These are phyloP conservation scores for Mythimna ferrago DNA, from an alignment of 2,888 invertebrate species.

Conservation along the genomic window DNA sequence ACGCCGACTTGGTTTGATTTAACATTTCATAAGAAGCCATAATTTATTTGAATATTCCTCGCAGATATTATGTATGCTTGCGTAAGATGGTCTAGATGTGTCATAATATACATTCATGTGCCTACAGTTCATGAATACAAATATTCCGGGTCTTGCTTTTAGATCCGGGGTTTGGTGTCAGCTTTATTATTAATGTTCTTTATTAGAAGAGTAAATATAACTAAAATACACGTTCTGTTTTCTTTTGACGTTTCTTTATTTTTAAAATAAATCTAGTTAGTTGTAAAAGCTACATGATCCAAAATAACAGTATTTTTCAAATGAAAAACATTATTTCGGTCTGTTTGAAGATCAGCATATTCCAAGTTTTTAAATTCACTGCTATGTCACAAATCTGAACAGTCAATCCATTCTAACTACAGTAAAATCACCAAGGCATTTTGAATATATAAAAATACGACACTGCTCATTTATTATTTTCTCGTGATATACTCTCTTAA, in stretches of 20 bases:
- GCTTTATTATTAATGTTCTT: slow-evolving; percentile 49
- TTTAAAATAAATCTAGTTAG: not conserved
- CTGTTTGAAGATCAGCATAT: too few species aligned
- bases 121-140: slow-evolving; percentile 71
- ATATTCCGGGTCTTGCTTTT: slow-evolving; percentile 61
- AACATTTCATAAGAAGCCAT: slow-evolving; percentile 49
- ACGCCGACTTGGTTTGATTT: slow-evolving; percentile 44
- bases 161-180: slow-evolving; percentile 32
- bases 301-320: too few species aligned
- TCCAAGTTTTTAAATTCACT: not conserved
- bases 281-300: not conserved
- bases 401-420: not conserved
- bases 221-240: not conserved
- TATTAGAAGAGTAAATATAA: slow-evolving; percentile 3
- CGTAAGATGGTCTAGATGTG: slow-evolving; percentile 51
- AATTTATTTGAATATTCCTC: slow-evolving; percentile 57
- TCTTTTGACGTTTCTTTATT: not conserved
- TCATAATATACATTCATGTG: slow-evolving; percentile 64
- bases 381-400: not conserved
- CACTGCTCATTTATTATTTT: not conserved
- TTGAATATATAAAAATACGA: not conserved
- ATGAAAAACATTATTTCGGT: too few species aligned
- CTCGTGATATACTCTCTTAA: slow-evolving; percentile 1
- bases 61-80: slow-evolving; percentile 53
- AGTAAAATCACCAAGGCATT: not conserved